Evolutionary conservation across 1,140 invertebrate species (phyloP).

Genomic region (Metopolophium dirhodum): DNA sequence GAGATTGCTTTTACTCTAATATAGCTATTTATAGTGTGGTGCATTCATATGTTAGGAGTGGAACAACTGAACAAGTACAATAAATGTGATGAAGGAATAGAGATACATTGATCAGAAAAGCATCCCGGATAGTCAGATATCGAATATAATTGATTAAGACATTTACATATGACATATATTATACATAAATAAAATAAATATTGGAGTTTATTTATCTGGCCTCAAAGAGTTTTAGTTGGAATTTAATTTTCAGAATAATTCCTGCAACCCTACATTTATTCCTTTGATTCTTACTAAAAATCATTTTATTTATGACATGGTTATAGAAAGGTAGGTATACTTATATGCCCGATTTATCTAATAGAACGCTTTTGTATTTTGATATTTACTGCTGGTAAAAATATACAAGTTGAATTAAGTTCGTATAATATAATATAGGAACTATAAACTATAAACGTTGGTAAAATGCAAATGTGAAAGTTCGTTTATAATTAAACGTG

Average conservation of each 20-base stretch:
- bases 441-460: background rate
- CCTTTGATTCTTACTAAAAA: background rate
- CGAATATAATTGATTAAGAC: background rate
- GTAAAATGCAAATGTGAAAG: constrained; percentile 10
- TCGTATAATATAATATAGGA: background rate
- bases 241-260: background rate
- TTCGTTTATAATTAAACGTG: background rate
- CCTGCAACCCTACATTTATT: background rate
- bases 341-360: background rate
- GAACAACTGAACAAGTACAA: background rate
- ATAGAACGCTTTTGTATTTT: background rate
- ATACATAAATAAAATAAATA: background rate
- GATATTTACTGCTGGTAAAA: background rate
- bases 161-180: background rate
- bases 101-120: background rate
- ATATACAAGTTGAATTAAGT: background rate
- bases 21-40: background rate
- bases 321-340: background rate
- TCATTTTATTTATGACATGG: background rate
- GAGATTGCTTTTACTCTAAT: background rate
- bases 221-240: background rate
- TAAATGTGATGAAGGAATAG: background rate
- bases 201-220: background rate
- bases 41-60: background rate
- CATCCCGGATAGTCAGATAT: background rate